These are phyloP conservation scores for Hipposideros armiger DNA, from an alignment of 2,113 vertebrate species.

Conservation along the genomic window DNA sequence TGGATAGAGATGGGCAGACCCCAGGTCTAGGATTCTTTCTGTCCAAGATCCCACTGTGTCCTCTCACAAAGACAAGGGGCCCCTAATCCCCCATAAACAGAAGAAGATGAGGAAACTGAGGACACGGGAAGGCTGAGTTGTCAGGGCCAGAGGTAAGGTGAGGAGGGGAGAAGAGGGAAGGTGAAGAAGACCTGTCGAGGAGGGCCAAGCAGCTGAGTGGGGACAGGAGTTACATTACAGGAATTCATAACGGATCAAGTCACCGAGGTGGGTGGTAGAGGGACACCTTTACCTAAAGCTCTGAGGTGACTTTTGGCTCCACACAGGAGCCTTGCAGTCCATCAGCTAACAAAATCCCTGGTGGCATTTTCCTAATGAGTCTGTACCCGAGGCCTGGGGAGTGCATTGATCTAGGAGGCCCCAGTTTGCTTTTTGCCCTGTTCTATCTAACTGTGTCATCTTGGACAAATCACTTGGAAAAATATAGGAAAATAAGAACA, in stretches of 20 bases:
- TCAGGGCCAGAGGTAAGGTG: neutral
- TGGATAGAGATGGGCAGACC: neutral
- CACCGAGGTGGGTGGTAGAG: neutral
- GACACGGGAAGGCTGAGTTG: neutral
- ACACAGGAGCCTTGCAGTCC: neutral
- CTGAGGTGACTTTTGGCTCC: neutral
- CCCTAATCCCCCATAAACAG: neutral
- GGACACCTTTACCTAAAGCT: conserved; percentile 19
- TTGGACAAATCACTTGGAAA: conserved; percentile 20
- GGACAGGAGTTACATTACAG: neutral
- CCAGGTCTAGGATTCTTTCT: conserved; percentile 4
- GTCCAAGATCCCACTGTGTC: neutral
- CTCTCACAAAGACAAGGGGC: neutral
- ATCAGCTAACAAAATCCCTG: conserved; percentile 12
- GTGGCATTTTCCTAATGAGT: conserved; percentile 3
- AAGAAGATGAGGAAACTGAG: neutral
- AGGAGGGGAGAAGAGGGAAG: neutral
- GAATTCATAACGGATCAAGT: neutral
- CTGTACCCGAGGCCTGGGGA: neutral
- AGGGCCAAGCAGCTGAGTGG: neutral
- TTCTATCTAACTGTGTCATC: neutral
- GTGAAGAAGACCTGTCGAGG: neutral
- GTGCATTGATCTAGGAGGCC: neutral
- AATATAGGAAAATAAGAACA: neutral
- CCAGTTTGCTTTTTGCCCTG: neutral